Evolutionary conservation across 2,797 vertebrate genomes (phyloP), one percentile per base, ranked within the genome.

Genomic region (Selene dorsalis): DNA sequence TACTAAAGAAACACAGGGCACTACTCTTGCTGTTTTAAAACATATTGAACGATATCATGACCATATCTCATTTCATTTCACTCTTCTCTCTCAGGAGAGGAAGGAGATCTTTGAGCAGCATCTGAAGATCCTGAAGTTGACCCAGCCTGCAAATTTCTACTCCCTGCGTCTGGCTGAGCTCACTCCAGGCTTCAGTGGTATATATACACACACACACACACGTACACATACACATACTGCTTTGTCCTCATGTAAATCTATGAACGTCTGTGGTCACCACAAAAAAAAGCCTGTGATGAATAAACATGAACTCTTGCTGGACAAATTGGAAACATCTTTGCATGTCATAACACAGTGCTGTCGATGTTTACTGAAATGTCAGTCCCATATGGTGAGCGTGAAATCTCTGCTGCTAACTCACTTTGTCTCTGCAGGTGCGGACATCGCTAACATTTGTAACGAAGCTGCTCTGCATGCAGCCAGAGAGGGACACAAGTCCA

Each of bases 381-480:
- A 28, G 35, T 64, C 20, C n/a, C 41, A 35, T 17, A 24, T 20
- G 17, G 9, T 58, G 22, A 38, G 56, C 0, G 12, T 57, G 5
- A 39, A 66, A 20, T 30, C 9, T 60, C 10, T 63, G 30, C 57
- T 53, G 24, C 20, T 5, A 8, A 30, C 56, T 48, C 55, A 0
- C 61, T 67, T 67, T 75, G 30, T 80, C 64, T 55, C 69, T 45
- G 24, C 89, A 99, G 98, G 98, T n/a, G 98, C 98, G 1, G 98
- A 99, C 91, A 99, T 99, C 4, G 98, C 98, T 0, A 99, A 99
- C 86, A 98, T 99, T 85, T 99, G 98, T 61, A 99, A 99, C 0
- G 98, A 99, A 87, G 98, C 97, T 0, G 98, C 98, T 1, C 93
- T 99, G 18, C 98, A 99, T 0, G 98, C 98, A 0, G 98, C 98